Percentiles rank a stretch among this genome's conserved stretches.
Conservation (phyloP, 2,113 vertebrate genomes). For the Notarius quadriscutis region DNA sequence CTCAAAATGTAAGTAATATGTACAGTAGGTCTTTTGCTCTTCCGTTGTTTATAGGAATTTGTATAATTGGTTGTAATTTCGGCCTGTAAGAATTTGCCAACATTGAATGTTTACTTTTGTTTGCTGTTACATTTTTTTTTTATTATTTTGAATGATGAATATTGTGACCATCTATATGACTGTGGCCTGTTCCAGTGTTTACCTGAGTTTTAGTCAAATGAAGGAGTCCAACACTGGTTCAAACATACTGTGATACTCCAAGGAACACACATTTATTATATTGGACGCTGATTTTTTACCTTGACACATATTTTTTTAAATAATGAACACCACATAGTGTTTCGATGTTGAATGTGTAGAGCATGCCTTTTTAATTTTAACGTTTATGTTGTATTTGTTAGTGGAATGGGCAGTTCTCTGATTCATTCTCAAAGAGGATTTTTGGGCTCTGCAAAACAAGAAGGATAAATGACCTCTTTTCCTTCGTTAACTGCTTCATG, state of each 20-base stretch:
- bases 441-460: constrained; percentile 25
- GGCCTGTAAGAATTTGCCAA: constrained; percentile 21
- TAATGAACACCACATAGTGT: constrained; percentile 43
- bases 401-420: not conserved
- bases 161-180: constrained; percentile 1
- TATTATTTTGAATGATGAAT: constrained; percentile 17
- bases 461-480: constrained; percentile 8
- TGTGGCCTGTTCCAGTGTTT: constrained; percentile 20
- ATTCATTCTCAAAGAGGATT: not conserved
- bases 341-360: constrained; percentile 22
- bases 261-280: constrained; percentile 5
- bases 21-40: constrained; percentile 44
- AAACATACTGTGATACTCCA: constrained; percentile 23
- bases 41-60: constrained; percentile 29
- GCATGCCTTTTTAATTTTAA: not conserved
- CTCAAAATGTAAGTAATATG: constrained; percentile 67
- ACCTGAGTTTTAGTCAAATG: constrained; percentile 27
- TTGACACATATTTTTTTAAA: not conserved
- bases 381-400: not conserved
- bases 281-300: not conserved
- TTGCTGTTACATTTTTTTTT: constrained; percentile 16
- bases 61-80: constrained; percentile 41
- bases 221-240: constrained; percentile 13
- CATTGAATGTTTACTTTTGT: constrained; percentile 43
- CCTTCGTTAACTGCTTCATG: constrained; percentile 36